Conservation (phyloP, 2,113 vertebrate genomes). For the Pardalotus punctatus region DNA sequence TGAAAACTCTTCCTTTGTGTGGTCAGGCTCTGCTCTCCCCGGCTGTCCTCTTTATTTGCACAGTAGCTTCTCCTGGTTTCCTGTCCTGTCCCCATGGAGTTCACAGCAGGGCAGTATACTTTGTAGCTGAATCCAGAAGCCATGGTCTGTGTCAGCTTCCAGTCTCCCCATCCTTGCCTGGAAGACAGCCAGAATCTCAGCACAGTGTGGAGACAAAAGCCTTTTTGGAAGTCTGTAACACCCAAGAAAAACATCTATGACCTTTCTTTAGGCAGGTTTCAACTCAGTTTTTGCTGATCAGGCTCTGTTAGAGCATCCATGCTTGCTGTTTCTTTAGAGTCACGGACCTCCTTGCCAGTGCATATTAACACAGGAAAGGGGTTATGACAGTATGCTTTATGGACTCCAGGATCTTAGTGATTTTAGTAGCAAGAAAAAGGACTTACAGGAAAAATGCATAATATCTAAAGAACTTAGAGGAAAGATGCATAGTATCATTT, state of each 20-base stretch:
- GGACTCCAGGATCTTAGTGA: background rate
- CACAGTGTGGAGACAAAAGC: constrained; percentile 34
- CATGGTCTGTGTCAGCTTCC: constrained; percentile 10
- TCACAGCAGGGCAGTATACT: constrained; percentile 26
- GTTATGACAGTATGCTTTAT: background rate
- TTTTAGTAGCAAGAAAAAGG: background rate
- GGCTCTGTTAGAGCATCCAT: background rate
- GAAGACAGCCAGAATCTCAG: constrained; percentile 62
- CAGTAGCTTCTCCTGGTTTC: constrained; percentile 54
- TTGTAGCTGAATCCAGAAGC: constrained; percentile 49
- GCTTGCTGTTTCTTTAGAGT: constrained; percentile 22
- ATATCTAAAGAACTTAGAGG: background rate
- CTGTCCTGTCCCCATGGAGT: background rate
- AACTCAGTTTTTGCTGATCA: background rate
- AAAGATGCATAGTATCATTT: background rate
- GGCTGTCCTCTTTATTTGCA: constrained; percentile 14
- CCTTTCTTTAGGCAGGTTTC: constrained; percentile 19
- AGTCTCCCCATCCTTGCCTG: constrained; percentile 41
- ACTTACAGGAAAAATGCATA: background rate
- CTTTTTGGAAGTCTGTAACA: constrained; percentile 48
- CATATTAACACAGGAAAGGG: background rate
- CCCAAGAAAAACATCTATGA: constrained; percentile 51
- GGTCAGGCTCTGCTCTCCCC: background rate
- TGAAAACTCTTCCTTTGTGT: background rate
- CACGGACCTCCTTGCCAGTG: background rate